Percentiles rank a stretch among this genome's conserved stretches.
phyloP scores from a whole-genome alignment of 2,113 vertebrate species.

The Malurus alboscapulatus region DNA sequence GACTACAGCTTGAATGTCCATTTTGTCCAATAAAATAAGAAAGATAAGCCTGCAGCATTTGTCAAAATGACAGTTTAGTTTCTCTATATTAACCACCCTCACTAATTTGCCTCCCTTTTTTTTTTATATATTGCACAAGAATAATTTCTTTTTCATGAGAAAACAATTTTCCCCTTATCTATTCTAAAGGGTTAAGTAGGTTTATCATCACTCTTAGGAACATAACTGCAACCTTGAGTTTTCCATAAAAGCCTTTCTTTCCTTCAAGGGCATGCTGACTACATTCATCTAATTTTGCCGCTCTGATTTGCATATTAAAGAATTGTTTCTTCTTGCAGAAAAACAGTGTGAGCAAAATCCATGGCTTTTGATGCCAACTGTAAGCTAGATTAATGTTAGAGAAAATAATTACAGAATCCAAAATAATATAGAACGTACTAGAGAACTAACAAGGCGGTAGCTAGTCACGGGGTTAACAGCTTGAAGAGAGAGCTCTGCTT shows the following conservation, averaged over 20 bases:
- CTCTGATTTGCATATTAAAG: conserved; percentile 55
- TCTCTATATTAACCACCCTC: neutral
- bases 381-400: neutral
- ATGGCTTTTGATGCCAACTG: conserved; percentile 12
- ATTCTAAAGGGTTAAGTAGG: conserved; percentile 3
- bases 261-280: conserved; percentile 16
- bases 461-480: neutral
- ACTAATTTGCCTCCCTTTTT: neutral
- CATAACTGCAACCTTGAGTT: neutral
- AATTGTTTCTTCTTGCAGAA: conserved; percentile 41
- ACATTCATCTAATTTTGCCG: neutral
- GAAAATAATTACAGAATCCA: conserved; percentile 7
- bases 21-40: neutral
- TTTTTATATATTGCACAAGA: neutral
- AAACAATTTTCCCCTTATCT: neutral
- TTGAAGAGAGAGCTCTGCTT: neutral
- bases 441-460: neutral
- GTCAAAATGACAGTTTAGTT: neutral
- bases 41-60: neutral
- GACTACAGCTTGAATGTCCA: neutral
- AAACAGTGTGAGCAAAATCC: neutral
- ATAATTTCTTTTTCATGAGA: neutral
- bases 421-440: neutral
- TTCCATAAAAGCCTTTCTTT: conserved; percentile 33
- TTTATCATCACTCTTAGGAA: neutral